Percentiles rank a stretch among this genome's conserved stretches.
Conservation (phyloP, 2,797 vertebrate genomes). For the Microcaecilia unicolor region DNA sequence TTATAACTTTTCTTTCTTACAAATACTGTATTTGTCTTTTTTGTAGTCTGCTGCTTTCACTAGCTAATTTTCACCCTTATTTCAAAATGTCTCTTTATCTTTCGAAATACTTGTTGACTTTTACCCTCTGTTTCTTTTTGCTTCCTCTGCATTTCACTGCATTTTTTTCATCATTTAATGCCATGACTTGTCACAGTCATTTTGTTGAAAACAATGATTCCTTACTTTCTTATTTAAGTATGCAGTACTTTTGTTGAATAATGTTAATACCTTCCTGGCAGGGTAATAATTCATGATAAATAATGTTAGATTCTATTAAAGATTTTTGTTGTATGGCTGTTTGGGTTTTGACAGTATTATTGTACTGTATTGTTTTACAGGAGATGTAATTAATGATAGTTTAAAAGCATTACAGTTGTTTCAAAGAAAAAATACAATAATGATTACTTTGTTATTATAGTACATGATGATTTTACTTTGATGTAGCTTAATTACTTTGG, state of each 20-base stretch:
- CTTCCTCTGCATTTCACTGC: conserved; percentile 14
- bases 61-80: conserved; percentile 19
- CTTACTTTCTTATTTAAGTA: conserved; percentile 47
- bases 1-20: too few relatives aligned
- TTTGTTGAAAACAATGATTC: conserved; percentile 47
- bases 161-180: conserved; percentile 51
- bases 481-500: too few relatives aligned
- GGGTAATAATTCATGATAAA: conserved; percentile 44
- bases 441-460: conserved; percentile 30
- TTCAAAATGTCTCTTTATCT: conserved; percentile 17
- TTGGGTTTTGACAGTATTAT: too few relatives aligned
- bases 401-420: too few relatives aligned
- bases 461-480: conserved; percentile 29
- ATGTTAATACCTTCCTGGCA: conserved; percentile 59
- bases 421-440: too few relatives aligned
- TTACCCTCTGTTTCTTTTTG: conserved; percentile 24
- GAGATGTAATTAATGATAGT: neutral
- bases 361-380: neutral
- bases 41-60: neutral
- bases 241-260: conserved; percentile 45
- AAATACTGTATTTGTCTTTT: conserved; percentile 7
- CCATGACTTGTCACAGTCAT: conserved; percentile 39
- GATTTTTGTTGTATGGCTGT: too few relatives aligned
- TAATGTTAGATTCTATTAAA: conserved; percentile 35
- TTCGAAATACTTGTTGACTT: conserved; percentile 33